phyloP scores from a whole-genome alignment of 2,797 vertebrate genomes.

The Cyclura pinguis region DNA sequence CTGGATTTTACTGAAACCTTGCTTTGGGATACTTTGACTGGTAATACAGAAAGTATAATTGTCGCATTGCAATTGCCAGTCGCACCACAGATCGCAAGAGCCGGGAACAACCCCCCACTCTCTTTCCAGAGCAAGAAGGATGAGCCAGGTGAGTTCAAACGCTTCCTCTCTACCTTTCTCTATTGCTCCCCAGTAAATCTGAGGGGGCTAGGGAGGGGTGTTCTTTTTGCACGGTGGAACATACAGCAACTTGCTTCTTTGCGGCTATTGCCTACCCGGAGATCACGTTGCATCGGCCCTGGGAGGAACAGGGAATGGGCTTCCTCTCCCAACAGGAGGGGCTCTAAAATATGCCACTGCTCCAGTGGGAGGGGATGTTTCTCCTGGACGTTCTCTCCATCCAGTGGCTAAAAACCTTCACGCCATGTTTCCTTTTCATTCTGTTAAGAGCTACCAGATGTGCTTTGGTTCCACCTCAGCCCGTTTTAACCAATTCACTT shows the following conservation, averaged over 20 bases:
- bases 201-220: too few relatives aligned
- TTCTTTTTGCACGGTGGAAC: neutral
- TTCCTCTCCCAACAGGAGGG: conserved; percentile 40
- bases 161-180: neutral
- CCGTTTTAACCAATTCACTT: neutral
- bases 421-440: neutral
- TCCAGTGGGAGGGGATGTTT: conserved; percentile 32
- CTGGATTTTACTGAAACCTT: too few relatives aligned
- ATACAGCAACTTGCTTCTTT: neutral
- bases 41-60: too few relatives aligned
- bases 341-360: conserved; percentile 28
- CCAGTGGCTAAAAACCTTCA: neutral
- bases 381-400: conserved; percentile 28
- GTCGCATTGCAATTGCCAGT: too few relatives aligned
- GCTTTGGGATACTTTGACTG: too few relatives aligned
- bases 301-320: conserved; percentile 3
- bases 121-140: neutral
- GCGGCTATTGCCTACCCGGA: neutral
- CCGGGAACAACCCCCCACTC: neutral
- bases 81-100: too few relatives aligned
- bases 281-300: neutral
- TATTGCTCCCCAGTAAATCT: too few relatives aligned
- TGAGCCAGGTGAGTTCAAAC: neutral
- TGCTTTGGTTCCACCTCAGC: conserved; percentile 10
- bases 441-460: conserved; percentile 13